A percentile compares a stretch with the other conserved stretches of the same genome.
Evolutionary conservation across 35 echinoderm and acorn worm species (phyloP).

Genomic region (Acanthaster planci): DNA sequence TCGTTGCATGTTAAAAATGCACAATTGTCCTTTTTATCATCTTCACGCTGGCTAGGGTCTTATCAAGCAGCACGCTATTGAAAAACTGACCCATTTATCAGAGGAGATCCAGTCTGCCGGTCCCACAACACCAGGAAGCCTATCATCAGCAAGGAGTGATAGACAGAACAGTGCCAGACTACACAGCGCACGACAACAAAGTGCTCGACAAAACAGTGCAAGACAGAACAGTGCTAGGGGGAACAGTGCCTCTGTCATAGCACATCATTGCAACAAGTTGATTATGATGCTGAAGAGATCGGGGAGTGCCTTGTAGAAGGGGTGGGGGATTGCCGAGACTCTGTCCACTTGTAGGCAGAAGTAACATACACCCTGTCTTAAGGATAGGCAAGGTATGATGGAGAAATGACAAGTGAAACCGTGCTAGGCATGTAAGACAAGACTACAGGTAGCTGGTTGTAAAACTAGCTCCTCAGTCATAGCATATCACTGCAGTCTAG

Average conservation of each 20-base stretch:
- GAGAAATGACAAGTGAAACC: too few relatives aligned
- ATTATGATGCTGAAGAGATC: constrained; percentile 66
- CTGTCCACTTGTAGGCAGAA: too few relatives aligned
- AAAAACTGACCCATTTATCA: constrained; percentile 65
- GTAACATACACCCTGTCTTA: too few relatives aligned
- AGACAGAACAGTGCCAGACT: constrained; percentile 66
- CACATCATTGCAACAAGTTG: constrained; percentile 70
- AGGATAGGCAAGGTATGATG: too few relatives aligned
- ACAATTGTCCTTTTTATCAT: background rate
- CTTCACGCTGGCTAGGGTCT: constrained; percentile 46
- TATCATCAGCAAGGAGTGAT: constrained; percentile 55
- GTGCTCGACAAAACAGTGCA: background rate
- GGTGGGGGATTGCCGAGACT: too few relatives aligned
- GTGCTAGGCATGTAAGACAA: too few relatives aligned
- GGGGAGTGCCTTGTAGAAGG: constrained; percentile 47
- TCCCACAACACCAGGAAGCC: constrained; percentile 48
- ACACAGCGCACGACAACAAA: background rate
- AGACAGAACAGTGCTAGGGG: constrained; percentile 37
- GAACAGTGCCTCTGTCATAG: constrained; percentile 71
- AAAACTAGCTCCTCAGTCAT: too few relatives aligned
- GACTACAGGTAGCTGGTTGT: too few relatives aligned
- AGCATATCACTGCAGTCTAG: too few relatives aligned
- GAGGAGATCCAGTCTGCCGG: constrained; percentile 68
- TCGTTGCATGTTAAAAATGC: background rate
- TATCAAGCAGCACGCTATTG: constrained; percentile 51